Evolutionary conservation across 2,888 invertebrate species (phyloP), one percentile per base, ranked within the genome.

Genomic region (Phragmatobia fuliginosa): DNA sequence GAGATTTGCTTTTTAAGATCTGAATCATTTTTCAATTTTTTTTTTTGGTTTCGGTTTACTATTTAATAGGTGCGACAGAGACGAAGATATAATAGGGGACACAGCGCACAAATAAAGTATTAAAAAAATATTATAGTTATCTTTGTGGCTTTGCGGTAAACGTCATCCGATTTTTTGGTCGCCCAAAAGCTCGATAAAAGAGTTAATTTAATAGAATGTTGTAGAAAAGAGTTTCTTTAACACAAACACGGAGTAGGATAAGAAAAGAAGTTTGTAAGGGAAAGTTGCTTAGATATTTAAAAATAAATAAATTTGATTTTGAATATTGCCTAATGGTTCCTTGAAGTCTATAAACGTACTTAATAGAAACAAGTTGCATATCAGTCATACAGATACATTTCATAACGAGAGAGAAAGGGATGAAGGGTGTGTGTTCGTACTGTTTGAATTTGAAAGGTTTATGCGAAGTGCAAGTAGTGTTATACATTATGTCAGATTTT

Each of bases 361-460:
- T 81, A 82, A 49, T 33, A 25, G 63, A 62, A 67, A 72, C 33
- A 78, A 68, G 52, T 66, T 68, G 78, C 78, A 83, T 80, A 78
- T 79, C 76, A 76, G 28, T 62, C 32, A 73, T 68, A 74, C 56
- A 32, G 70, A 71, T 68, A 32, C 64, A 76, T 76, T 71, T 71
- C 60, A 70, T 63, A 56, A 60, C 70, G 74, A 72, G 72, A 77
- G 59, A 70, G 33, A 68, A 31, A n/a, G 45, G 45, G 33, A 59
- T 68, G 59, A 59, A 41, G 63, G 73, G 62, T 66, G 60, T 60
- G 63, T 60, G 25, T 38, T 64, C 31, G 21, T 49, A 45, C 31
- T 49, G 45, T 49, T 63, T 32, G 33, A 49, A 45, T 33, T 52
- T 25, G 33, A 33, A 64, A 33, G 16, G n/a, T 49, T 64, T 33